Base-by-base conservation (phyloP, 1,140 invertebrate genomes). In the Drosophila burlai region DNA sequence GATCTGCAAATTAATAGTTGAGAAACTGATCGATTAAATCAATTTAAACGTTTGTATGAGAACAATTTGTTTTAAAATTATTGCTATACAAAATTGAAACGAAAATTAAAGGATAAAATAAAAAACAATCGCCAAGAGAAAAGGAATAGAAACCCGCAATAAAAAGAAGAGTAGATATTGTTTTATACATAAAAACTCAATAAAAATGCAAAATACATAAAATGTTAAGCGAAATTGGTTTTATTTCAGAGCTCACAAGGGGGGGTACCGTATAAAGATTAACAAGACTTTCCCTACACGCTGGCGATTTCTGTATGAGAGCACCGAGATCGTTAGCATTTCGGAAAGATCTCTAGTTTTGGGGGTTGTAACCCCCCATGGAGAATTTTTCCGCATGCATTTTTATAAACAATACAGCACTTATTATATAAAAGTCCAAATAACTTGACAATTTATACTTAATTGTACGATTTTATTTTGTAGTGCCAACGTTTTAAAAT, bases 161-260 rank as follows among this genome's bases (percentile, higher is more conserved):
- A 77, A 87, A 58, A 55, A 40, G 49, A 73, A 61, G 61, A 90
- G 60, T 69, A 76, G 65, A 89, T 89, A 89, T 89, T 90, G 85
- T 89, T 90, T 90, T 90, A 90, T 90, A 90, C 81, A 89, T 84
- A 85, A 81, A 89, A 90, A 85, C 71, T 90, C 85, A 90, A 90
- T 90, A 90, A 90, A 90, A 90, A 90, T 72, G 79, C 78, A 81
- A 90, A 90, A 90, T 82, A 90, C 72, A 90, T 60, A 80, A 80
- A 82, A 89, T 76, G 81, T 89, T 89, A 81, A 84, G 46, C 3
- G 31, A 24, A 8, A 13, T 7, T 50, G 4, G 36, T 61, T 55
- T 55, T 57, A 69, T 31, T 40, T 40, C 5, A 16, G 15, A 16
- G 6, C 6, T 16, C 1, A 40, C 5, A 40, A 3, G 15, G 38